A percentile compares a stretch with the other conserved stretches of the same genome.
phyloP scores from a whole-genome alignment of 2,113 vertebrate genomes.

The Trematomus loennbergii region DNA sequence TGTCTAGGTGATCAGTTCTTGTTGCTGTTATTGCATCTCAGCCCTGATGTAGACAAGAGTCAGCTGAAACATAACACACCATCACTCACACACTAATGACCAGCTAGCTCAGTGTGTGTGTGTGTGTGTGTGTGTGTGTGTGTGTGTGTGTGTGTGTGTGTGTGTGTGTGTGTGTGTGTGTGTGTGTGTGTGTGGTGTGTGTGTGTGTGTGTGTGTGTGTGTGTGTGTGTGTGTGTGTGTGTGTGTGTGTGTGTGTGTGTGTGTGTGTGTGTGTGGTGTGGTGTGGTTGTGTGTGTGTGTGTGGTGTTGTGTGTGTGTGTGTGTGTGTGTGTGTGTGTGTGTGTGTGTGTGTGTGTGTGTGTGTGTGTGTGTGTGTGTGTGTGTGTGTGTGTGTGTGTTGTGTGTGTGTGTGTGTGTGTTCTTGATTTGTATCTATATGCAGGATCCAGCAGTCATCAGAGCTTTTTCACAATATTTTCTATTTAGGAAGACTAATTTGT shows the following conservation, averaged over 20 bases:
- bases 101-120: no score
- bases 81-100: slow-evolving; percentile 25
- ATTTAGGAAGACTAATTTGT: neutral
- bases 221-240: no score
- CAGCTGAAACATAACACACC: slow-evolving; percentile 52
- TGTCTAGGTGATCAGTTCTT: slow-evolving; percentile 43
- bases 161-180: no score
- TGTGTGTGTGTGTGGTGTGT: no score
- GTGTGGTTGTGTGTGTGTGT: neutral
- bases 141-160: no score
- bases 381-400: neutral
- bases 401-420: neutral
- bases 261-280: slow-evolving; percentile 3
- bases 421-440: slow-evolving; percentile 19
- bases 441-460: slow-evolving; percentile 25
- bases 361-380: neutral
- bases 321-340: neutral
- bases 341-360: neutral
- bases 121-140: no score
- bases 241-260: no score
- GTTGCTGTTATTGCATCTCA: slow-evolving; percentile 44
- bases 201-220: no score
- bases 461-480: neutral
- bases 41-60: slow-evolving; percentile 51
- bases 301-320: neutral